phyloP scores from a whole-genome alignment of 2,113 vertebrate genomes.

The Nibea albiflora region DNA sequence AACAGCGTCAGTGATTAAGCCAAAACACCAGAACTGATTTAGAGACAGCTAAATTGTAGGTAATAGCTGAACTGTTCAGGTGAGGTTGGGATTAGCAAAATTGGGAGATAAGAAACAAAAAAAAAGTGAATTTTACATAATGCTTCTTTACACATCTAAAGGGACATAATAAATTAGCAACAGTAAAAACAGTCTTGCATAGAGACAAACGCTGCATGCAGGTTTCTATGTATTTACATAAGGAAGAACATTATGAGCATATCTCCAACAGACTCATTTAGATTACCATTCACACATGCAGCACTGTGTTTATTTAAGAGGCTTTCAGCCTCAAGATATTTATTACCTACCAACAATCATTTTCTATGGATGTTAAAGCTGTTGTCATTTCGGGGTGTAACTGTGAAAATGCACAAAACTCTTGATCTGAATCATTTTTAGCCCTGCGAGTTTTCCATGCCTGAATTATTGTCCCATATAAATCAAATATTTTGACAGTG shows the following conservation, averaged over 20 bases:
- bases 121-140: background rate
- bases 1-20: background rate
- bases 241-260: background rate
- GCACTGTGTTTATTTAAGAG: background rate
- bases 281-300: background rate
- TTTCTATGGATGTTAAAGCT: background rate
- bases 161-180: too few species aligned
- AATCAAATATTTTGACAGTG: slow-evolving; percentile 21
- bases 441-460: background rate
- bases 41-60: background rate
- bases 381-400: background rate
- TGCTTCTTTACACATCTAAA: background rate
- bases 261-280: too few species aligned
- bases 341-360: background rate
- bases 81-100: background rate
- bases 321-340: background rate
- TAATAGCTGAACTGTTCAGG: background rate
- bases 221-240: background rate
- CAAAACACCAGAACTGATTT: background rate
- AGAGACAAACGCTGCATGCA: background rate
- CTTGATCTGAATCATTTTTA: background rate
- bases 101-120: background rate
- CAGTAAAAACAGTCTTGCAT: background rate
- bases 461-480: slow-evolving; percentile 8
- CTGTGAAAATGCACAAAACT: background rate